These are phyloP conservation scores for Melanargia galathea DNA, from an alignment of 2,888 invertebrate genomes.

Conservation along the genomic window DNA sequence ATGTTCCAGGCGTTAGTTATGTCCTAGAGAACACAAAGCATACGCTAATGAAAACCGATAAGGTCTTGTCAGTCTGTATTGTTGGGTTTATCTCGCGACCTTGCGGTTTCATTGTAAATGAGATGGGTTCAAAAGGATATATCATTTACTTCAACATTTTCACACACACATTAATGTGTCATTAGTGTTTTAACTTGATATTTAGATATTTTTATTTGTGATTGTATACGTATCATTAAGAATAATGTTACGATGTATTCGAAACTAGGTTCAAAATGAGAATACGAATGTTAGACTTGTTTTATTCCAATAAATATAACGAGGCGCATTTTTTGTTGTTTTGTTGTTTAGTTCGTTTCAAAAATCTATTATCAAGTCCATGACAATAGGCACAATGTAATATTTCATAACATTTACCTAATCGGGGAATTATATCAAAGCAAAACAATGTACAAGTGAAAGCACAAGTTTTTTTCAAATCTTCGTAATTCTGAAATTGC, in stretches of 20 bases:
- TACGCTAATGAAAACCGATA: constrained; percentile 36
- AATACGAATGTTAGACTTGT: too few relatives aligned
- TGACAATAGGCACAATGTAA: background rate
- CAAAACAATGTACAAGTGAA: background rate
- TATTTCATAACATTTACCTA: constrained; percentile 14
- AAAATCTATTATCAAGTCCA: background rate
- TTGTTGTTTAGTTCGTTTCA: background rate
- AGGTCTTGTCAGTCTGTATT: constrained; percentile 36
- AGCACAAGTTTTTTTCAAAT: background rate
- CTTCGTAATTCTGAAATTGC: background rate
- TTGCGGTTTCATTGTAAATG: constrained; percentile 26
- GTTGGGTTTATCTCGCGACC: constrained; percentile 37
- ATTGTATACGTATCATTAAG: background rate
- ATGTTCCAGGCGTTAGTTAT: constrained; percentile 21
- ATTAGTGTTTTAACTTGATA: background rate
- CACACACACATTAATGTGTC: constrained; percentile 9
- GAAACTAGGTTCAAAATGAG: too few relatives aligned
- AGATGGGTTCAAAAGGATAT: constrained; percentile 14
- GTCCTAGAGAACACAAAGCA: constrained; percentile 38
- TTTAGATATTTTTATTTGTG: background rate
- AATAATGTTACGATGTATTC: too few relatives aligned
- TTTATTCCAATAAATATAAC: too few relatives aligned
- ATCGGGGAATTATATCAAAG: constrained; percentile 6
- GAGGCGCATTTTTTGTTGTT: background rate
- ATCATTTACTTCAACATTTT: constrained; percentile 16